Percentiles rank a stretch among this genome's conserved stretches.
phyloP scores from a whole-genome alignment of 1,140 invertebrate genomes.

The Octopus sinensis region DNA sequence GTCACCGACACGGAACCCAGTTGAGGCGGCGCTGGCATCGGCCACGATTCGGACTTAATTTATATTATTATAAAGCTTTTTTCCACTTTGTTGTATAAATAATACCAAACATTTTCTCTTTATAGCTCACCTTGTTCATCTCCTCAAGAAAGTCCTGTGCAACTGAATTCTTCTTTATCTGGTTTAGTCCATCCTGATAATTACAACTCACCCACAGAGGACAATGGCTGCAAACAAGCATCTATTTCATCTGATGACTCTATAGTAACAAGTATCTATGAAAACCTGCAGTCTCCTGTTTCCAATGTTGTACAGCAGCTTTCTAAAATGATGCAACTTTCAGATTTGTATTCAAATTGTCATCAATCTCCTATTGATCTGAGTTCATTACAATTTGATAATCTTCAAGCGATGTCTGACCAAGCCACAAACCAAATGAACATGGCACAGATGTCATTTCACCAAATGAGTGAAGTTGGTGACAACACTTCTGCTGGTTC shows the following conservation, averaged over 20 bases:
- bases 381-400: constrained; percentile 1
- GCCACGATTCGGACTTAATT: too few species aligned
- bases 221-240: not conserved
- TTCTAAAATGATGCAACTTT: not conserved
- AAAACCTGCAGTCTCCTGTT: not conserved
- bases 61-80: too few species aligned
- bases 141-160: not conserved
- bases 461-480: not conserved
- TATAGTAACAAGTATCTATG: not conserved
- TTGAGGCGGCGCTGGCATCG: too few species aligned
- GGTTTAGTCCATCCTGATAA: not conserved
- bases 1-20: too few species aligned
- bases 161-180: not conserved
- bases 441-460: not conserved
- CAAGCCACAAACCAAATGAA: not conserved
- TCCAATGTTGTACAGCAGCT: constrained; percentile 2
- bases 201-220: not conserved
- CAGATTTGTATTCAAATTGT: not conserved
- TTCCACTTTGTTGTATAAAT: too few species aligned
- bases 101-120: too few species aligned
- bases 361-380: not conserved
- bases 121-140: not conserved
- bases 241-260: not conserved
- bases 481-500: not conserved
- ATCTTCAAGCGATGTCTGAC: not conserved